phyloP scores from a whole-genome alignment of 2,797 vertebrate species.

The Coregonus suidteri region DNA sequence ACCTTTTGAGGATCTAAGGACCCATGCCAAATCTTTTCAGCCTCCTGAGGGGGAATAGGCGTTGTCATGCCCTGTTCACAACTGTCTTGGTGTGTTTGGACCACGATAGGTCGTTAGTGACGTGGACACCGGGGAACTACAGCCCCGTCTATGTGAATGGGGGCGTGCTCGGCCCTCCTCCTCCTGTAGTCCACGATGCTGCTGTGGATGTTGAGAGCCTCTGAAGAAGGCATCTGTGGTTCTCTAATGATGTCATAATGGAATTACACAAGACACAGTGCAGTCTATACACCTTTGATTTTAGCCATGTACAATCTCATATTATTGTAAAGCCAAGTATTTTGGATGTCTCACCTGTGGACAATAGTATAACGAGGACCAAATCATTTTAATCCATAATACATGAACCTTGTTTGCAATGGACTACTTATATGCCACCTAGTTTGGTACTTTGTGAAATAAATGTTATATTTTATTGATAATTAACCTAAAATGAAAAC shows the following conservation, averaged over 20 bases:
- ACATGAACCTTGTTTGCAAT: slow-evolving; percentile 19
- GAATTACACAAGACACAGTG: slow-evolving; percentile 26
- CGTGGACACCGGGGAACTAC: too few species aligned
- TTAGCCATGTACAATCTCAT: slow-evolving; percentile 41
- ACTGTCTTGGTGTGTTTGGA: too few species aligned
- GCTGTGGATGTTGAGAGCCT: slow-evolving; percentile 50
- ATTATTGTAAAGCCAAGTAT: slow-evolving; percentile 29
- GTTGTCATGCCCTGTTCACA: too few species aligned
- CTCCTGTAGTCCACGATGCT: slow-evolving; percentile 26
- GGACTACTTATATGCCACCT: neutral
- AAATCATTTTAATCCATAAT: slow-evolving; percentile 5
- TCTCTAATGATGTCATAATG: slow-evolving; percentile 42
- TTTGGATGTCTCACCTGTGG: slow-evolving; percentile 21
- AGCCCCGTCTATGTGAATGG: too few species aligned
- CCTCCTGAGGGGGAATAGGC: too few species aligned
- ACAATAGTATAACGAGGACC: slow-evolving; percentile 28
- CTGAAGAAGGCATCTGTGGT: slow-evolving; percentile 15
- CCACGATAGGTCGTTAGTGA: too few species aligned
- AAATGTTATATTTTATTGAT: slow-evolving; percentile 13
- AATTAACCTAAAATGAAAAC: slow-evolving; percentile 32
- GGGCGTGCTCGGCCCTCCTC: too few species aligned
- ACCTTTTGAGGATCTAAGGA: too few species aligned
- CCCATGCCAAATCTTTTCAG: too few species aligned
- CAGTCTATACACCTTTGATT: slow-evolving; percentile 26
- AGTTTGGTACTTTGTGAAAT: neutral